These are phyloP conservation scores for Orthonevra nobilis DNA, from an alignment of 2,888 invertebrate genomes.

Conservation along the genomic window DNA sequence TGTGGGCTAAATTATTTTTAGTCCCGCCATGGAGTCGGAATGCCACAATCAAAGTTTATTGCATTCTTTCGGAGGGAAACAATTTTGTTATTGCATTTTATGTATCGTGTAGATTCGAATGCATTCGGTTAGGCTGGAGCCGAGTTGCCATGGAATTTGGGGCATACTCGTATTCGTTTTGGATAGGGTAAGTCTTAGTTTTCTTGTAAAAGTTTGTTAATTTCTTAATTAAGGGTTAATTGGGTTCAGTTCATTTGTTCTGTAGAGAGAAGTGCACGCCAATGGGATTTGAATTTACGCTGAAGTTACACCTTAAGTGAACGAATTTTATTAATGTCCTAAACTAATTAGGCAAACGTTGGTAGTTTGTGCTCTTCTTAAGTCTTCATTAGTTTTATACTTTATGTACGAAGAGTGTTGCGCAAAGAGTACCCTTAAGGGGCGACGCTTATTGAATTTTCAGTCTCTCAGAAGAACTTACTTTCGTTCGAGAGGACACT, in stretches of 20 bases:
- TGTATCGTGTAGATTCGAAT: conserved; percentile 37
- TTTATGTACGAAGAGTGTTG: no score
- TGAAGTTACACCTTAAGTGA: background rate
- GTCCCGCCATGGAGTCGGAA: conserved; percentile 49
- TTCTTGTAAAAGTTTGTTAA: conserved; percentile 37
- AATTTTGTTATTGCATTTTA: conserved; percentile 23
- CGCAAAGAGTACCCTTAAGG: no score
- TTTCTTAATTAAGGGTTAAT: conserved; percentile 52
- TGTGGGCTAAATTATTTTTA: conserved; percentile 62
- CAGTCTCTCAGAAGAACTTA: no score
- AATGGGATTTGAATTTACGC: background rate
- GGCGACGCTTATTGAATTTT: no score
- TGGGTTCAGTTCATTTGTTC: conserved; percentile 37
- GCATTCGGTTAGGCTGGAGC: conserved; percentile 14
- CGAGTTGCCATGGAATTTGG: conserved; percentile 27
- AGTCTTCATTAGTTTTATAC: no score
- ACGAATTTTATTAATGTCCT: background rate
- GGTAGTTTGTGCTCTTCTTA: no score
- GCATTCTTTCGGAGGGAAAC: conserved; percentile 53
- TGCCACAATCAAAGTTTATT: conserved; percentile 58
- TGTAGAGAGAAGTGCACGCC: background rate
- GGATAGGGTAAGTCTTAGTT: conserved; percentile 9
- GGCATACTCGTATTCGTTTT: conserved; percentile 12
- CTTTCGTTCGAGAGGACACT: no score
- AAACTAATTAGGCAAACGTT: background rate